Conservation (phyloP, 2,113 vertebrate genomes). For the Calonectris borealis region DNA sequence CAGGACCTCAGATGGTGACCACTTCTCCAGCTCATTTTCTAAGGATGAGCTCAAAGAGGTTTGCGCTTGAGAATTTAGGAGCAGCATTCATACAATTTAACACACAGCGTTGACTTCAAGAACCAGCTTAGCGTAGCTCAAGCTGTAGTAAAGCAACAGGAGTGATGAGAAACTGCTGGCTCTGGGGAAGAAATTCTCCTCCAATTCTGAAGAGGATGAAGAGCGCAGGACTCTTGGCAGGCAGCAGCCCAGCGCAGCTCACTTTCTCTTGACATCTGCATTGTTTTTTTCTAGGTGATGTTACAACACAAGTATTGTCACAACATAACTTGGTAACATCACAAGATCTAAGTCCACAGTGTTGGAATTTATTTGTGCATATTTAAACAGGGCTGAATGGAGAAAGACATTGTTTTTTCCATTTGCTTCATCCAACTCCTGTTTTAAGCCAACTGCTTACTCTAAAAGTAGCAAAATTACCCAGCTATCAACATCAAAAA, state of each 20-base stretch:
- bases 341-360: background rate
- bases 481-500: background rate
- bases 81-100: background rate
- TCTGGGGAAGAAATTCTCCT: background rate
- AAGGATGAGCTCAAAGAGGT: background rate
- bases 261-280: background rate
- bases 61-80: background rate
- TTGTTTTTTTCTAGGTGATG: background rate
- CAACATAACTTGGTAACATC: conserved; percentile 5
- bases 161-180: background rate
- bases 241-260: background rate
- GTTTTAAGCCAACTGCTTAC: conserved; percentile 11
- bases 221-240: background rate
- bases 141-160: background rate
- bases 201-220: background rate
- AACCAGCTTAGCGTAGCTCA: background rate
- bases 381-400: conserved; percentile 11
- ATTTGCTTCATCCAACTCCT: conserved; percentile 20
- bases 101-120: background rate
- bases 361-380: conserved; percentile 18
- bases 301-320: conserved; percentile 19
- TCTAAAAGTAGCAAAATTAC: conserved; percentile 6
- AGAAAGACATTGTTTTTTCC: conserved; percentile 38
- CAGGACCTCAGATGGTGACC: background rate
- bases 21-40: background rate